Evolutionary conservation across 2,113 vertebrate species (phyloP).

Genomic region (Myiopsitta monachus): DNA sequence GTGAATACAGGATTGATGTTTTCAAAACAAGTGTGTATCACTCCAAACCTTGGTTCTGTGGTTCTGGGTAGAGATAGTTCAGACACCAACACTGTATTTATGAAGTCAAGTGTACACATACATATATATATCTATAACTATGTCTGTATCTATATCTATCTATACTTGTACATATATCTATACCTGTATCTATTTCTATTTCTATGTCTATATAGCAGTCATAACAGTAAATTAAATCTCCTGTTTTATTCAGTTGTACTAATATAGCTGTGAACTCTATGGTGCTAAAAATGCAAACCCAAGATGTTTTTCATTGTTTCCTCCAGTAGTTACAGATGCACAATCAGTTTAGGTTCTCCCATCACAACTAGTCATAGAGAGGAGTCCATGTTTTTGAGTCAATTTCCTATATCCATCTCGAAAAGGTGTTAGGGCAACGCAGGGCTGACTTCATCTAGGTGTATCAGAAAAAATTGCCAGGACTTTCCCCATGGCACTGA

Average conservation of each 20-base stretch:
- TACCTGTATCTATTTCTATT: not conserved
- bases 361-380: not conserved
- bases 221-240: not conserved
- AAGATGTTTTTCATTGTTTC: not conserved
- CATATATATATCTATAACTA: too few relatives aligned
- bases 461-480: not conserved
- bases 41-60: not conserved
- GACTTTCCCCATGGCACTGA: not conserved
- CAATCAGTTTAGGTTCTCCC: not conserved
- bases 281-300: not conserved
- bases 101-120: not conserved
- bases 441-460: not conserved
- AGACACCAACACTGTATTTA: not conserved
- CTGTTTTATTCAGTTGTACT: not conserved
- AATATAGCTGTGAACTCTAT: not conserved
- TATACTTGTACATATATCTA: not conserved
- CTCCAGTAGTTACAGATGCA: not conserved
- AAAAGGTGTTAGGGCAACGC: not conserved
- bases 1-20: not conserved
- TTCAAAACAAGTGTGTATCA: not conserved
- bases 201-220: not conserved
- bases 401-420: not conserved
- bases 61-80: not conserved
- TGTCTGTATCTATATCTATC: too few relatives aligned
- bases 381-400: not conserved